Base-by-base conservation (phyloP, 2,888 invertebrate species). In the Hyposoter dolosus region DNA sequence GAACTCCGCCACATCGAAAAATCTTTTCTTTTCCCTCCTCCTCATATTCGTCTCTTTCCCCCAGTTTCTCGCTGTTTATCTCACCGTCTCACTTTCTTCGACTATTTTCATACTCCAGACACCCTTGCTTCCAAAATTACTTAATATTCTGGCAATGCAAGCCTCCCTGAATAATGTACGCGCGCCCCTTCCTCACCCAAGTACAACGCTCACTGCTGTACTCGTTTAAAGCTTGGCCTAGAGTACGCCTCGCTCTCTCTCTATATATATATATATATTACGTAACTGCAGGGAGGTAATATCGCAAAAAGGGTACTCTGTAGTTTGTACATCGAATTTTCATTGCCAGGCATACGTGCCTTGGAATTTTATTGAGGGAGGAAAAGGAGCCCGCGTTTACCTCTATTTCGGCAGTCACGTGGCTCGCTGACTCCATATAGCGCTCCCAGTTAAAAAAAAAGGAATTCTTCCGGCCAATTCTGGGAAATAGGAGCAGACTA, bases 91-190 rank as follows among this genome's bases (percentile, higher is more conserved):
- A 12, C 56, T 60, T 60, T 83, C 81, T 88, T 23, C n/a, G 4
- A 66, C 90, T 88, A 90, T 90, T 91, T 91, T 90, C 90, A 90
- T 90, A 89, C 81, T 19, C 80, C 80, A 80, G 79, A 82, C 87
- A 85, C 78, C 83, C 82, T 79, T 80, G 45, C 65, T 78, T 77
- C 75, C 60, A 71, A 86, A 86, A 89, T 88, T 89, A 89, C 90
- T 92, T 92, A 90, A 91, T 92, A 92, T 92, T 92, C 91, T 85
- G 84, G 35, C 84, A 80, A 87, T 88, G 91, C 88, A 89, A 89
- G 88, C 86, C 75, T 66, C 47, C 83, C 84, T 87, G 88, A 89
- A 89, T 89, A 87, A 89, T 87, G 65, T 71, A 65, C 81, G 76
- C 63, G 40, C 50, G 63, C 63, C 32, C 63, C 56, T 40, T 12